These are phyloP conservation scores for Coendou prehensilis DNA, from an alignment of 2,797 vertebrate species.

Conservation along the genomic window DNA sequence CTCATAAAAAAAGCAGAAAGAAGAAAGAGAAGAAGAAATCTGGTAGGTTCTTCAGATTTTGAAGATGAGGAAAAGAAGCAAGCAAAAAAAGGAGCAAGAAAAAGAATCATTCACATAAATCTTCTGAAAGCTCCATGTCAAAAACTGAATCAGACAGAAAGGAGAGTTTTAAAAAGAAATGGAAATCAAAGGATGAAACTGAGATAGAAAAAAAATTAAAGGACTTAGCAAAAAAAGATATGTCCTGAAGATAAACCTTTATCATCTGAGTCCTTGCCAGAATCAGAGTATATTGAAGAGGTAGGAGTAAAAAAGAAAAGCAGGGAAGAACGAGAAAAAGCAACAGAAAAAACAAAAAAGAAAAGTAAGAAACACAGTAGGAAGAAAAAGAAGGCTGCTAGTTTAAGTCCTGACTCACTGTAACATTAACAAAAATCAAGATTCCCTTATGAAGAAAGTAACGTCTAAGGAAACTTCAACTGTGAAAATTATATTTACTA, in stretches of 20 bases:
- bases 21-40: background rate
- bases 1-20: background rate
- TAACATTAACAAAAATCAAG: slow-evolving; percentile 82
- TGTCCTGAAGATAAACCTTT: background rate
- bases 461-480: background rate
- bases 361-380: background rate
- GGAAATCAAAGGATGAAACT: background rate
- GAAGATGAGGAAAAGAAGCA: background rate
- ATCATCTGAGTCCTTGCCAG: background rate
- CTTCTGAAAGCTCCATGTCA: background rate
- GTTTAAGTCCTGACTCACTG: slow-evolving; percentile 91
- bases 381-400: slow-evolving; percentile 88
- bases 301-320: slow-evolving; percentile 91
- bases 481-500: slow-evolving; percentile 80
- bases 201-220: background rate
- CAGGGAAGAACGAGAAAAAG: slow-evolving; percentile 95
- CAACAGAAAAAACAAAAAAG: background rate
- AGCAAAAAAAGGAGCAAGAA: background rate
- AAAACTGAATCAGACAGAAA: background rate
- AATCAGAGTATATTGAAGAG: background rate
- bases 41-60: background rate
- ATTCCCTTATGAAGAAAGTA: slow-evolving; percentile 70
- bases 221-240: background rate
- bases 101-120: background rate
- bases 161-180: background rate